These are phyloP conservation scores for Morpho helenor DNA, from an alignment of 2,888 invertebrate genomes.

Conservation along the genomic window DNA sequence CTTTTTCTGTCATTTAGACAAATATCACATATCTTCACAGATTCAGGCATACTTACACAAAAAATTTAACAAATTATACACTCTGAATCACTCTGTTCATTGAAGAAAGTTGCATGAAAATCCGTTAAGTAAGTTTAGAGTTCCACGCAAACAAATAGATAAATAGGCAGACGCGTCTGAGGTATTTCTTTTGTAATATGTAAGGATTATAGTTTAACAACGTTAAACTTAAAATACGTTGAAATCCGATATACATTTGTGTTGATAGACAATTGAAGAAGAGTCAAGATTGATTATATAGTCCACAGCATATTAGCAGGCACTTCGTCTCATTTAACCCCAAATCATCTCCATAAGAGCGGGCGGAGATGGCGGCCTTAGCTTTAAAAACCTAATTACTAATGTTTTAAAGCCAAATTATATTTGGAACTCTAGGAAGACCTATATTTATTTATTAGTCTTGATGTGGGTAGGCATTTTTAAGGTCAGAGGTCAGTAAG, in stretches of 20 bases:
- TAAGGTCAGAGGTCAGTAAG: no score
- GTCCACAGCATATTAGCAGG: constrained; percentile 8
- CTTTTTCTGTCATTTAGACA: no score
- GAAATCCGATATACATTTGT: not conserved
- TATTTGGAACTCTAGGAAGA: no score
- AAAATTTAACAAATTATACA: no score
- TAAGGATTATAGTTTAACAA: not conserved
- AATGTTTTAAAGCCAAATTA: not conserved
- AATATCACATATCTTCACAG: no score
- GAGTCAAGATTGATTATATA: not conserved
- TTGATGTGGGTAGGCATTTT: no score
- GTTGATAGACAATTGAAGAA: not conserved
- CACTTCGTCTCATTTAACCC: constrained; percentile 10
- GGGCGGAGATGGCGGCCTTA: constrained; percentile 13
- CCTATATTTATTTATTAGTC: no score
- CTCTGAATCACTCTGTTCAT: no score
- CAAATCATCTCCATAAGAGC: constrained; percentile 7
- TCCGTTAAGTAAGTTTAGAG: no score
- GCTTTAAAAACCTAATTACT: constrained; percentile 2
- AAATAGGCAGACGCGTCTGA: no score
- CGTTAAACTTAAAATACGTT: not conserved
- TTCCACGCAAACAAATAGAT: no score
- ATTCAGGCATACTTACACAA: no score
- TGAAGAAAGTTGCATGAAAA: not conserved
- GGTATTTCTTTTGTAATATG: not conserved